Base-by-base conservation (phyloP, 1,140 invertebrate species). In the Drosophila pandora region DNA sequence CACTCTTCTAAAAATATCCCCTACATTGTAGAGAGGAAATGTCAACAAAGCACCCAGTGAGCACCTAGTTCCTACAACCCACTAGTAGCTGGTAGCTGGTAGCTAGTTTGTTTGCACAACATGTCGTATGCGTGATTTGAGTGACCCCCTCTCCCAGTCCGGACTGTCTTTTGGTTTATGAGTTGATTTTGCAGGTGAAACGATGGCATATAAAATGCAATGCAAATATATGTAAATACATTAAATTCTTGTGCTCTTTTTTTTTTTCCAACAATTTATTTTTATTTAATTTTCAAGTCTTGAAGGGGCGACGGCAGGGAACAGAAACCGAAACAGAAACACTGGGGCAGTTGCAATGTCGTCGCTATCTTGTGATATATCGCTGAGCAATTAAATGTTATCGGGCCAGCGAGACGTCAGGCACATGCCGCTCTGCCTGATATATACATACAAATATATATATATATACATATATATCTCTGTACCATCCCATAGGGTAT, bases 321-420 rank as follows among this genome's bases (percentile, higher is more conserved):
- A 17, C 17, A 17, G 17, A 17, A 17, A 17, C 17, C 17, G 17
- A 17, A 17, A 17, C 17, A 17, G 17, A 17, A 17, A 17, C 17
- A 13, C 13, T 3, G 43, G 2, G 17, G 39, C 25, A 23, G 49
- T 12, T 4, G 28, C 30, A 10, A 37, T 12, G 47, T 23, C 8
- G 12, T 12, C 56, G 78, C 79, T 85, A 87, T 87, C 83, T 87
- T 71, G 39, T 88, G 83, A 88, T 87, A 82, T 87, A 87, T 87
- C 83, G 82, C 83, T 50, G 62, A 50, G 83, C 82, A 87, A 87
- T 87, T 87, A 87, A 87, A 87, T 82, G 59, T 78, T 87, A 87
- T 87, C 82, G 82, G 74, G 74, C 25, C 64, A 71, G 64, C 58
- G 79, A 79, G 76, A 84, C 64, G 61, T 79, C 76, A 78, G 64